phyloP scores from a whole-genome alignment of 2,888 invertebrate genomes.

The Aspidiotus rigidus region DNA sequence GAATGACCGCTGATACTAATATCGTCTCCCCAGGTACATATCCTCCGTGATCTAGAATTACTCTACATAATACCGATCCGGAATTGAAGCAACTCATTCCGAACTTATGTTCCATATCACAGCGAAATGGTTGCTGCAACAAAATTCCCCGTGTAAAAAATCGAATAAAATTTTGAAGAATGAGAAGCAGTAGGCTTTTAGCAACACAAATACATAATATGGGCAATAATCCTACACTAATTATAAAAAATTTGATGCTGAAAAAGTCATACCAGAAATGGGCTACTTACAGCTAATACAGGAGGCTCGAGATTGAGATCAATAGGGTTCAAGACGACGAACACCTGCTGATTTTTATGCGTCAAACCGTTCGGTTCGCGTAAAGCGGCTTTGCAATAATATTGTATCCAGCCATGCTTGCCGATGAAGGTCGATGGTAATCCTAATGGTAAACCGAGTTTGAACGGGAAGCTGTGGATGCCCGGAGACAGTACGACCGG shows the following conservation, averaged over 20 bases:
- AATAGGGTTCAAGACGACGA: conserved; percentile 92
- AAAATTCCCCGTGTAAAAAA: no score
- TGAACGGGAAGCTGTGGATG: conserved; percentile 90
- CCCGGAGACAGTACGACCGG: conserved; percentile 78
- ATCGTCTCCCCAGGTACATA: conserved; percentile 93
- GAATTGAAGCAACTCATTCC: conserved; percentile 81
- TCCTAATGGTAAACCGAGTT: conserved; percentile 78
- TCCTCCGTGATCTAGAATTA: conserved; percentile 80
- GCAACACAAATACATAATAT: no score
- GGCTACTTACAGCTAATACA: conserved; percentile 67
- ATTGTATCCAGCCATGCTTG: conserved; percentile 91
- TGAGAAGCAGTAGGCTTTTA: no score
- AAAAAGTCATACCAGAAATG: neutral
- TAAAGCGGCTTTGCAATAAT: conserved; percentile 82
- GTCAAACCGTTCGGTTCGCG: conserved; percentile 80
- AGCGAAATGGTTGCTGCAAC: conserved; percentile 72
- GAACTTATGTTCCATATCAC: conserved; percentile 82
- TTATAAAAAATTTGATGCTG: neutral
- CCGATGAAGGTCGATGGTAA: conserved; percentile 87
- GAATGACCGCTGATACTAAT: conserved; percentile 70
- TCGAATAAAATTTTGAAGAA: no score
- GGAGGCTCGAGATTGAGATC: conserved; percentile 84
- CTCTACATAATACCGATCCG: conserved; percentile 76
- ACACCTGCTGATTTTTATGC: conserved; percentile 93
- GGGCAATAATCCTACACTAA: neutral